Conservation (phyloP, 1,140 invertebrate species). For the Halyomorpha halys region DNA sequence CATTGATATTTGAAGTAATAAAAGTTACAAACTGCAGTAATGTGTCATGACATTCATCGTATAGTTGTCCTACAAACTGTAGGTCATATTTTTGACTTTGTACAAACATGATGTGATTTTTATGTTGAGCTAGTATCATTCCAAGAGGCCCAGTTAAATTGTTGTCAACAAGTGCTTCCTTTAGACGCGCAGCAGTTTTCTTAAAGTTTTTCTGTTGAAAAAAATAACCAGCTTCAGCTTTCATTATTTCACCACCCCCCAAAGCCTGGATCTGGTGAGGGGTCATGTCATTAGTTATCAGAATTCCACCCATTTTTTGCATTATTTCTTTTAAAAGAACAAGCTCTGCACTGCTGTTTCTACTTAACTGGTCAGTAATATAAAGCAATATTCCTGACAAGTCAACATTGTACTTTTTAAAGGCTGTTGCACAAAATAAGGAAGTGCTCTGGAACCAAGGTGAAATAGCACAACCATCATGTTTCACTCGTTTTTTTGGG, state of each 20-base stretch:
- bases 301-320: slow-evolving; percentile 98
- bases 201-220: slow-evolving; percentile 94
- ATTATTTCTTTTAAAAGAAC: slow-evolving; percentile 95
- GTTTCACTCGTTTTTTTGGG: slow-evolving; percentile 48
- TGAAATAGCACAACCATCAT: slow-evolving; percentile 87
- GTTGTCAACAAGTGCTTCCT: slow-evolving; percentile 86
- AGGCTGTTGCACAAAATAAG: slow-evolving; percentile 88
- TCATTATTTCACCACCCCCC: slow-evolving; percentile 88
- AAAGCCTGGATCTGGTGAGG: slow-evolving; percentile 91
- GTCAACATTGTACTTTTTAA: slow-evolving; percentile 96
- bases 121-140: slow-evolving; percentile 91
- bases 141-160: slow-evolving; percentile 87
- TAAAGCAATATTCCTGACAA: slow-evolving; percentile 90
- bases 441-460: slow-evolving; percentile 90
- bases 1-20: slow-evolving; percentile 45
- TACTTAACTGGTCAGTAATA: slow-evolving; percentile 93
- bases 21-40: slow-evolving; percentile 97
- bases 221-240: slow-evolving; percentile 93
- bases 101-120: slow-evolving; percentile 82
- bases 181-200: slow-evolving; percentile 88
- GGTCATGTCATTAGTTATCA: slow-evolving; percentile 93
- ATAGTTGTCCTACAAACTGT: slow-evolving; percentile 69
- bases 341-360: slow-evolving; percentile 70
- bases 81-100: slow-evolving; percentile 81
- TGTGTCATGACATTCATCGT: slow-evolving; percentile 83